A percentile compares a stretch with the other conserved stretches of the same genome.
Conservation (phyloP, 2,113 vertebrate genomes). For the Odontesthes bonariensis region DNA sequence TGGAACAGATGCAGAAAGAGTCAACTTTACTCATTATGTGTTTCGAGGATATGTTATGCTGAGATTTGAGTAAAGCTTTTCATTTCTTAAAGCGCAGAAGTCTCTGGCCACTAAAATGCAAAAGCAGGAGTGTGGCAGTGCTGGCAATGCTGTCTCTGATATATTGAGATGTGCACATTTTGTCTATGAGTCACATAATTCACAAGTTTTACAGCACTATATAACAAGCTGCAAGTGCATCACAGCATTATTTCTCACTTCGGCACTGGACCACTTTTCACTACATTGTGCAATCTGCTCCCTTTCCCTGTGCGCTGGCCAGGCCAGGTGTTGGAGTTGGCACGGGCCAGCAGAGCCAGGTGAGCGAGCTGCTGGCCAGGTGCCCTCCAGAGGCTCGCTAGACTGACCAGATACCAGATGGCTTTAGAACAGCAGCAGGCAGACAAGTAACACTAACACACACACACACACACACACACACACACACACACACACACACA, state of each 20-base stretch:
- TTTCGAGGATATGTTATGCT: constrained; percentile 1
- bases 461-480: no score
- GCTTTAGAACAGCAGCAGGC: constrained; percentile 60
- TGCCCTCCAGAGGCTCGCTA: constrained; percentile 70
- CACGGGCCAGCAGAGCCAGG: constrained; percentile 65
- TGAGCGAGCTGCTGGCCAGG: constrained; percentile 79
- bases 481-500: constrained; percentile 14
- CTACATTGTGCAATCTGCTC: constrained; percentile 58
- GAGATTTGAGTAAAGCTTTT: neutral
- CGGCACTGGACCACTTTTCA: constrained; percentile 34
- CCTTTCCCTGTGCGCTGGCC: constrained; percentile 27
- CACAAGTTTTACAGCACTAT: neutral
- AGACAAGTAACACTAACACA: constrained; percentile 19
- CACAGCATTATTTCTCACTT: constrained; percentile 25
- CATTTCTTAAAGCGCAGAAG: constrained; percentile 11
- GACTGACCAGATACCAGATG: constrained; percentile 79
- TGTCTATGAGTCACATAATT: neutral
- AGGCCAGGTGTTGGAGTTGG: constrained; percentile 74
- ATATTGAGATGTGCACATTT: neutral
- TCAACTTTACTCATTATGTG: constrained; percentile 40
- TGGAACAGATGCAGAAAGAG: constrained; percentile 53
- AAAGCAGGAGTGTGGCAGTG: neutral
- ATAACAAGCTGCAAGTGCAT: constrained; percentile 4
- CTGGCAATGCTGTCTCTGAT: neutral
- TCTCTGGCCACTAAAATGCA: neutral